Percentiles rank a stretch among this genome's conserved stretches.
Conservation (phyloP, 2,797 vertebrate species). For the Borostomias antarcticus region DNA sequence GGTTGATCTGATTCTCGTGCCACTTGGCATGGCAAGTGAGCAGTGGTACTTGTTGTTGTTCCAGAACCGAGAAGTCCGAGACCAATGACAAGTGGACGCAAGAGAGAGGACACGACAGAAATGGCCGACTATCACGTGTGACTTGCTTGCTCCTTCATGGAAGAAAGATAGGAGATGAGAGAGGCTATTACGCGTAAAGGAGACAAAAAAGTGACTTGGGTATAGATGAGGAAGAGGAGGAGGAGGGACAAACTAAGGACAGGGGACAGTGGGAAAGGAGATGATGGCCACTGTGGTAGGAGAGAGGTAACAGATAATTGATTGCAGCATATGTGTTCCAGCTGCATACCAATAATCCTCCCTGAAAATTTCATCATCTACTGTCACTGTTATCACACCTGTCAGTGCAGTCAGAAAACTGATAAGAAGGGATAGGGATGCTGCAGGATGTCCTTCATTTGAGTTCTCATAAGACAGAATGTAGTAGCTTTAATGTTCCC, state of each 20-base stretch:
- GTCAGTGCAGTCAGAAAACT: not conserved
- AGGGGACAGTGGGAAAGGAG: slow-evolving; percentile 20
- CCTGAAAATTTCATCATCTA: not conserved
- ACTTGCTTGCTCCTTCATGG: slow-evolving; percentile 33
- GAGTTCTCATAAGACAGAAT: not conserved
- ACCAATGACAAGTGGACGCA: not conserved
- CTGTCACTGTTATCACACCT: slow-evolving; percentile 3
- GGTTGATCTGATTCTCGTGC: slow-evolving; percentile 19
- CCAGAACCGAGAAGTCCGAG: not conserved
- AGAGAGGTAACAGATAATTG: slow-evolving; percentile 18
- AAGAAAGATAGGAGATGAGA: not conserved
- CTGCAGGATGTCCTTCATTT: not conserved
- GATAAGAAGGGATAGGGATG: not conserved
- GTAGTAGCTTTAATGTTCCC: too few species aligned
- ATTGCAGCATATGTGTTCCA: slow-evolving; percentile 12
- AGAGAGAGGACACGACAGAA: slow-evolving; percentile 41
- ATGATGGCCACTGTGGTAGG: slow-evolving; percentile 27
- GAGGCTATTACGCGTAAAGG: not conserved
- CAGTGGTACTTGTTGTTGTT: not conserved
- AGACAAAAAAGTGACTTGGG: slow-evolving; percentile 32
- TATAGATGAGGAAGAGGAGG: slow-evolving; percentile 14
- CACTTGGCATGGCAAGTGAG: slow-evolving; percentile 3
- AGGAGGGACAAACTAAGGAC: not conserved
- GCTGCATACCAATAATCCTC: slow-evolving; percentile 11
- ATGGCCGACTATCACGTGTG: slow-evolving; percentile 35